A percentile compares a stretch with the other conserved stretches of the same genome.
These are phyloP conservation scores for Telmatherina bonti DNA, from an alignment of 2,797 vertebrate species.

Conservation along the genomic window DNA sequence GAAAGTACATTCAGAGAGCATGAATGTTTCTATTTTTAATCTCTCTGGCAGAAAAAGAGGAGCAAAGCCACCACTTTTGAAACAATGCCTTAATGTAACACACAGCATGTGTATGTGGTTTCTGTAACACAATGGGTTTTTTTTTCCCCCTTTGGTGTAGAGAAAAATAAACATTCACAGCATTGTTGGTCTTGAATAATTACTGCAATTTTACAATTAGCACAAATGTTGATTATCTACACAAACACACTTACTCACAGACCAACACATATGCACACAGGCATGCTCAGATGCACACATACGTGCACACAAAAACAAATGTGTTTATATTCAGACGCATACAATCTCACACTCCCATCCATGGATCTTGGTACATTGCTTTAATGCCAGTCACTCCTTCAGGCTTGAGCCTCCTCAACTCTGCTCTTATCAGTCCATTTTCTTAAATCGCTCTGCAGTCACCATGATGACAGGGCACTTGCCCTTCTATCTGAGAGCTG, in stretches of 20 bases:
- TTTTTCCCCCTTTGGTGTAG: conserved; percentile 19
- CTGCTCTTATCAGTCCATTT: conserved; percentile 80
- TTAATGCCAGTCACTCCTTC: conserved; percentile 80
- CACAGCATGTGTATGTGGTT: conserved; percentile 25
- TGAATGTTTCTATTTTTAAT: conserved; percentile 84
- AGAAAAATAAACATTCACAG: conserved; percentile 7
- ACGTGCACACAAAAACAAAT: conserved; percentile 41
- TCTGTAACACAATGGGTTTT: conserved; percentile 14
- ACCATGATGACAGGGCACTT: conserved; percentile 71
- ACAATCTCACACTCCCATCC: conserved; percentile 25
- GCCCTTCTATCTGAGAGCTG: conserved; percentile 71
- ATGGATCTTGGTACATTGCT: conserved; percentile 51
- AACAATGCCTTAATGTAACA: conserved; percentile 72
- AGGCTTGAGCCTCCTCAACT: conserved; percentile 72
- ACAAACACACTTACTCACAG: conserved; percentile 10
- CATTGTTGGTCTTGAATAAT: conserved; percentile 15
- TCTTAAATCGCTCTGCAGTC: conserved; percentile 71
- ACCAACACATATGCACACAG: conserved; percentile 14
- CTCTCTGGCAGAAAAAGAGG: conserved; percentile 76
- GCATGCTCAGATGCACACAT: conserved; percentile 31
- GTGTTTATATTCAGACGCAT: conserved; percentile 49
- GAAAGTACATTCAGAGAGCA: conserved; percentile 81
- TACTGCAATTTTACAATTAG: conserved; percentile 20
- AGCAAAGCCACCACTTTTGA: conserved; percentile 73
- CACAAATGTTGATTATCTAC: conserved; percentile 22